Evolutionary conservation across 2,113 vertebrate species (phyloP).

Genomic region (Tragelaphus strepsiceros): DNA sequence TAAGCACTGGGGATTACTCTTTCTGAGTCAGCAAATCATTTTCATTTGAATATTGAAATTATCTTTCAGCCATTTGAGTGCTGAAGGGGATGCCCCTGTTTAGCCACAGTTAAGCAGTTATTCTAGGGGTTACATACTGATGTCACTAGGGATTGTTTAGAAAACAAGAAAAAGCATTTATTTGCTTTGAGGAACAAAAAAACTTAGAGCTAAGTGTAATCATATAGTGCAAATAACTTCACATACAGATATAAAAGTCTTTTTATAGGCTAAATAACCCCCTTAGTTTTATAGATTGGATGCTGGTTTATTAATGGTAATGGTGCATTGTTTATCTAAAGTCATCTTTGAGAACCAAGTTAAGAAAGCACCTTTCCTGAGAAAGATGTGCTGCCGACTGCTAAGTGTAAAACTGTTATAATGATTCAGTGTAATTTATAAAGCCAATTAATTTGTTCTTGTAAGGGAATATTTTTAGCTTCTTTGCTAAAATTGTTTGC

Average conservation of each 20-base stretch:
- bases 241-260: background rate
- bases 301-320: background rate
- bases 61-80: background rate
- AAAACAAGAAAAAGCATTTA: background rate
- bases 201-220: background rate
- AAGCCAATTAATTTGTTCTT: slow-evolving; percentile 61
- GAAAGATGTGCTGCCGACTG: background rate
- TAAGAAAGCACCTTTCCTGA: slow-evolving; percentile 44
- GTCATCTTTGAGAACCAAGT: background rate
- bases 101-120: background rate
- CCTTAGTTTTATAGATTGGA: background rate
- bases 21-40: slow-evolving; percentile 48
- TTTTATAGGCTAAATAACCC: background rate
- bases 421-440: slow-evolving; percentile 60
- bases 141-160: background rate
- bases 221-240: background rate
- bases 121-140: background rate
- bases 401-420: slow-evolving; percentile 24
- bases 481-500: slow-evolving; percentile 36
- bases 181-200: slow-evolving; percentile 2
- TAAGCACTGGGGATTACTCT: slow-evolving; percentile 13
- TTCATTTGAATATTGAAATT: slow-evolving; percentile 36
- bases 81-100: background rate
- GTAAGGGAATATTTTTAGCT: slow-evolving; percentile 53
- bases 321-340: background rate